Conservation (phyloP, 2,113 vertebrate genomes). For the Calcarius ornatus region DNA sequence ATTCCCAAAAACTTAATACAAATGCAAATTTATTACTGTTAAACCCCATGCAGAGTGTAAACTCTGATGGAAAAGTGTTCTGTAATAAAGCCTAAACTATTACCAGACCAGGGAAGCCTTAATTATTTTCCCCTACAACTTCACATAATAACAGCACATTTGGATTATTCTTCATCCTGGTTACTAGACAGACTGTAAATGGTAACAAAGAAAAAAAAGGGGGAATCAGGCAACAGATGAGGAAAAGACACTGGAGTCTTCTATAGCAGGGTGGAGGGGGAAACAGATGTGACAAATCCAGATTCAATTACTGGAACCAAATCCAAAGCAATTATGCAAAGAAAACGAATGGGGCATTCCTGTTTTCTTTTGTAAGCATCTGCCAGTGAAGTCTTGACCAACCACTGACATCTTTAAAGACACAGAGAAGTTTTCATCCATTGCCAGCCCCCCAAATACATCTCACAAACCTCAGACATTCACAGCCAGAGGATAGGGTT, state of each 20-base stretch:
- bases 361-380: background rate
- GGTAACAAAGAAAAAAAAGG: background rate
- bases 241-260: background rate
- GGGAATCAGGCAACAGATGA: background rate
- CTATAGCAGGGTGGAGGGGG: background rate
- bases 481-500: background rate
- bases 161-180: background rate
- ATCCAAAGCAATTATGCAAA: background rate
- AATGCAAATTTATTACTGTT: background rate
- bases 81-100: background rate
- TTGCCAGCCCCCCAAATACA: background rate
- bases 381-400: background rate
- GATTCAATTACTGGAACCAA: background rate
- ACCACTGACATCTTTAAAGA: background rate
- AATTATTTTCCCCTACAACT: background rate
- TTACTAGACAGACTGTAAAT: background rate
- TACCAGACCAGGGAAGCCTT: background rate
- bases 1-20: background rate
- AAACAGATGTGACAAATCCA: background rate
- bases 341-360: background rate
- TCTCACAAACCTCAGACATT: background rate
- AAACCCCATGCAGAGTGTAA: background rate
- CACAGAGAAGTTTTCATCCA: background rate
- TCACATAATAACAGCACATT: background rate
- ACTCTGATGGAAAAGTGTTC: background rate